These are phyloP conservation scores for Hetaerina americana DNA, from an alignment of 1,140 invertebrate species.

Conservation along the genomic window DNA sequence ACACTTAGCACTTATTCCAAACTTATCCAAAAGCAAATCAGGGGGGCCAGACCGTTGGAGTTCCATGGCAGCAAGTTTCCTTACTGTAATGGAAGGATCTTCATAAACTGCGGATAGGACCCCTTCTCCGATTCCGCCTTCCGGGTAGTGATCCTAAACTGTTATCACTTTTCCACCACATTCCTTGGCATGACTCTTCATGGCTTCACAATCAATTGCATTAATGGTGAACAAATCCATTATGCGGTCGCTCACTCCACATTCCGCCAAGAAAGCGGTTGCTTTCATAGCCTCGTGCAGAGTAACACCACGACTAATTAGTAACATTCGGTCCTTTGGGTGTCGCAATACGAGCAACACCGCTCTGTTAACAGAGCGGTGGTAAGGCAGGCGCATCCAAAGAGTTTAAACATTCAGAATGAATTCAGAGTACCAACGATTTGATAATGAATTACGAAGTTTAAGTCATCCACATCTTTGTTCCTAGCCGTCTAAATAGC, in stretches of 20 bases:
- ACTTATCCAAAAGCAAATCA: slow-evolving; percentile 68
- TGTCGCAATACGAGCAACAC: slow-evolving; percentile 68
- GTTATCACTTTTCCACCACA: slow-evolving; percentile 74
- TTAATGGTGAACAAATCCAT: slow-evolving; percentile 94
- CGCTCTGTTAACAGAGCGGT: too few species aligned
- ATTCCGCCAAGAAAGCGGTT: slow-evolving; percentile 55
- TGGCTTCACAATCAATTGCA: slow-evolving; percentile 70
- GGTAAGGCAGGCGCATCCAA: too few species aligned
- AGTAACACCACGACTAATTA: slow-evolving; percentile 89
- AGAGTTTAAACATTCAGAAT: too few species aligned
- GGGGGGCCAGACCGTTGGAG: slow-evolving; percentile 88
- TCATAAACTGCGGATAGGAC: slow-evolving; percentile 67
- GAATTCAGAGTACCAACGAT: too few species aligned
- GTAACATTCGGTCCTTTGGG: slow-evolving; percentile 59
- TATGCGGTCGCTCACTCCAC: slow-evolving; percentile 60
- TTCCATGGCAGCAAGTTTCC: slow-evolving; percentile 67
- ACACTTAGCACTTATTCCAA: slow-evolving; percentile 71
- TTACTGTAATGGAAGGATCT: slow-evolving; percentile 60
- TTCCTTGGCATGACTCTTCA: slow-evolving; percentile 65
- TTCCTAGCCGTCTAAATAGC: too few species aligned
- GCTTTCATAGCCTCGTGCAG: slow-evolving; percentile 82
- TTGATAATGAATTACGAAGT: too few species aligned
- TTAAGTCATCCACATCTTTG: too few species aligned
- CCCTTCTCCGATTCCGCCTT: slow-evolving; percentile 92
- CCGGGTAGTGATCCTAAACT: slow-evolving; percentile 94